Conservation (phyloP, 2,113 vertebrate genomes). For the Poicephalus meyeri region DNA sequence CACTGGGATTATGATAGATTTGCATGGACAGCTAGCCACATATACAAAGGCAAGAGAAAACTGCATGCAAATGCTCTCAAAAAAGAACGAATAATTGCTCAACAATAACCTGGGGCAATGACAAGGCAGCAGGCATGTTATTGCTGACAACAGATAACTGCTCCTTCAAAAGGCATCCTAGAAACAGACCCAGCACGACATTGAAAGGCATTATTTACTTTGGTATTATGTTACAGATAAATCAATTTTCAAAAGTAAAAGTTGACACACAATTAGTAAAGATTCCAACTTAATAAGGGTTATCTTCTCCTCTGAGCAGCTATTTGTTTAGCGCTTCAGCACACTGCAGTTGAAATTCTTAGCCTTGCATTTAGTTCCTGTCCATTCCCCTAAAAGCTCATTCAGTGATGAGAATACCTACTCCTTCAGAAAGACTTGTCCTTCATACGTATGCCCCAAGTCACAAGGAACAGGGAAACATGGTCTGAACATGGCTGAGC, state of each 20-base stretch:
- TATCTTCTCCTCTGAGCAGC: background rate
- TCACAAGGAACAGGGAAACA: background rate
- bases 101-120: constrained; percentile 22
- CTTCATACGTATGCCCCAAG: background rate
- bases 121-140: constrained; percentile 2
- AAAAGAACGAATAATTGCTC: background rate
- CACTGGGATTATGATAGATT: background rate
- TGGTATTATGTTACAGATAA: background rate
- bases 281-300: background rate
- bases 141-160: background rate
- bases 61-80: background rate
- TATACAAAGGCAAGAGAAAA: background rate
- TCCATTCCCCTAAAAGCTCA: background rate
- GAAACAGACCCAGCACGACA: background rate
- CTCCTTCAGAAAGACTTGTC: background rate
- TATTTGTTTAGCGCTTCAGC: background rate
- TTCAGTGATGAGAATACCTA: background rate
- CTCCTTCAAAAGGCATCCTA: background rate
- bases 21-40: background rate
- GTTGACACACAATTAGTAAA: background rate
- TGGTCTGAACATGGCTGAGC: background rate
- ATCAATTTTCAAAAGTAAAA: background rate
- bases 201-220: background rate
- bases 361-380: background rate
- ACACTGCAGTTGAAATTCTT: background rate